Conservation (phyloP, 2,888 invertebrate genomes). For the Junonia oenone region DNA sequence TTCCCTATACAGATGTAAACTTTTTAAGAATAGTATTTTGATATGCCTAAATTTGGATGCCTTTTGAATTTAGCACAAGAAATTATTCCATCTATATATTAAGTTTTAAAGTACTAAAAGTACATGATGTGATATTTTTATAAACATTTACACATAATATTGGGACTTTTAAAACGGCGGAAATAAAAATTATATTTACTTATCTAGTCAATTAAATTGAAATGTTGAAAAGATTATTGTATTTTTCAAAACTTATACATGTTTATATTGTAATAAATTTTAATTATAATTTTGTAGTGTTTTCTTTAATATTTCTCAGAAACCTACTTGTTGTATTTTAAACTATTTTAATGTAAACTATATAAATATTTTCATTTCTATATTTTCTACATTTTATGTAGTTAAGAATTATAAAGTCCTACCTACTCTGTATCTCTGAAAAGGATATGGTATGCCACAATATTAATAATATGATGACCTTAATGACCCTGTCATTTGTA, state of each 20-base stretch:
- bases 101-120: not conserved
- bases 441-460: no score
- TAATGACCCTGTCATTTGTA: no score
- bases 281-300: not conserved
- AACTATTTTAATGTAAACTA: no score
- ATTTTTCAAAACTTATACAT: not conserved
- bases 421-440: no score
- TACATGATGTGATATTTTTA: not conserved
- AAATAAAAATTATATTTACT: not conserved
- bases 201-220: constrained; percentile 11
- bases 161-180: not conserved
- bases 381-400: no score
- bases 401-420: no score
- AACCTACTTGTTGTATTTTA: no score
- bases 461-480: no score
- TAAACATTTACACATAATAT: not conserved
- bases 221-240: not conserved
- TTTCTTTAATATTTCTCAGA: no score
- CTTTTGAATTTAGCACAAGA: not conserved
- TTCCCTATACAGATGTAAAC: not conserved
- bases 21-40: no score
- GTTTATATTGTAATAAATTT: not conserved
- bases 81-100: not conserved
- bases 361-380: no score
- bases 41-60: not conserved